Base-by-base conservation (phyloP, 30 jellyfish, hydroid and myxozoan genomes). In the Aurelia coerulea region DNA sequence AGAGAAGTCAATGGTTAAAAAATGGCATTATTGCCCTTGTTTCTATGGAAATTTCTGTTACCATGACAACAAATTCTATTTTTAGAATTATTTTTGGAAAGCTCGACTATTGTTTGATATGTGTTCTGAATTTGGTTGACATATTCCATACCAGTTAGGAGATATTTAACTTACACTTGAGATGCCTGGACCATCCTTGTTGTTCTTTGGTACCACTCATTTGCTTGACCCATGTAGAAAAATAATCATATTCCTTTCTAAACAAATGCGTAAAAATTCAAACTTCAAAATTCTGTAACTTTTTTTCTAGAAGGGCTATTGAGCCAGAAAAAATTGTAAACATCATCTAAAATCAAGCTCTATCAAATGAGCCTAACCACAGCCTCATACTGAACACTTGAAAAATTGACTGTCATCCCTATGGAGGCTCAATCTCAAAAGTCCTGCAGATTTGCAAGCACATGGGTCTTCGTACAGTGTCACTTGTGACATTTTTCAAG, bases 21-120 rank as follows among this genome's bases (percentile, higher is more conserved):
- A 42, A 10, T 4, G 54, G 54, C 50, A 67, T 10, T 31, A 3
- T 5, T 67, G 2, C 50, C 78, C 29, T 34, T 67, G 78, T 67
- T 67, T 6, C 78, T 67, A 67, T 23, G 78, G 23, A 35, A 12
- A 2, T 23, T 14, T 23, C 9, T 4, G 78, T 67, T 67, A 35
- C 78, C 78, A 67, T 67, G 78, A 34, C 54, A 67, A 67, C 78
- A n/a, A 67, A 67, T 15, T 67, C 78, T 67, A 67, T 23, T 67
- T 67, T 67, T 67, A 67, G 78, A 32, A 67, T 35, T 10, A 67
- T 67, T 67, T 67, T 67, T 67, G 78, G 35, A 67, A 67, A 67
- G 50, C 16, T 32, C 41, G 18, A 2, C 78, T 67, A 10, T 67
- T 67, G 78, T 67, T 67, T 67, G 78, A 67, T 58, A 23, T 67